Evolutionary conservation across 2,113 vertebrate genomes (phyloP).

Genomic region (Prunella himalayana): DNA sequence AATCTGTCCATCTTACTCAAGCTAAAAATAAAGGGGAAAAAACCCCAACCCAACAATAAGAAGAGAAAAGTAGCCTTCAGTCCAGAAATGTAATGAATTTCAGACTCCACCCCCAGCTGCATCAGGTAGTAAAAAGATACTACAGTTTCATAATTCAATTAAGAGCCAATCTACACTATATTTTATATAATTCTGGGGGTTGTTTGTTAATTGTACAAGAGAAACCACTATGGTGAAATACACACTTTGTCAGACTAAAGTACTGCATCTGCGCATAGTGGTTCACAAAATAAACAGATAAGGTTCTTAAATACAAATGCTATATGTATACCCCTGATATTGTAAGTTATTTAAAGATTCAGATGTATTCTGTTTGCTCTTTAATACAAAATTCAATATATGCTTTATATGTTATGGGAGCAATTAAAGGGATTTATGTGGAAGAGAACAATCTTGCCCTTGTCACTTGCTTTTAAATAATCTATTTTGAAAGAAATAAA

Average conservation of each 20-base stretch:
- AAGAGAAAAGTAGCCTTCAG: neutral
- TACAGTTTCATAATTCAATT: neutral
- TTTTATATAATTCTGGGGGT: fast-evolving
- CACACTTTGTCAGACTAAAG: neutral
- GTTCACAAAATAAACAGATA: neutral
- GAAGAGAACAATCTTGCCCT: neutral
- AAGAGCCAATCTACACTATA: neutral
- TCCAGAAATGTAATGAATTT: neutral
- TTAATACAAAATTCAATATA: neutral
- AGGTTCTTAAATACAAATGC: neutral
- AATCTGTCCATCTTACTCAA: neutral
- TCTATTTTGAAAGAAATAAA: conserved; percentile 29
- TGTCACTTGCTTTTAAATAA: conserved; percentile 21
- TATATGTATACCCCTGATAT: neutral
- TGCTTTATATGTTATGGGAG: neutral
- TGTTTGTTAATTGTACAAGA: neutral
- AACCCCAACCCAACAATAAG: neutral
- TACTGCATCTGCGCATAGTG: neutral
- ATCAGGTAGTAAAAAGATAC: neutral
- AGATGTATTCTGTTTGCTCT: neutral
- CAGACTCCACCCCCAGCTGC: neutral
- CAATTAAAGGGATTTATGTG: conserved; percentile 23
- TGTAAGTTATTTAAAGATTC: neutral
- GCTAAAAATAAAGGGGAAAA: neutral
- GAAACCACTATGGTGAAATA: neutral